Conservation (phyloP, 2,888 invertebrate genomes). For the Tuta absoluta region DNA sequence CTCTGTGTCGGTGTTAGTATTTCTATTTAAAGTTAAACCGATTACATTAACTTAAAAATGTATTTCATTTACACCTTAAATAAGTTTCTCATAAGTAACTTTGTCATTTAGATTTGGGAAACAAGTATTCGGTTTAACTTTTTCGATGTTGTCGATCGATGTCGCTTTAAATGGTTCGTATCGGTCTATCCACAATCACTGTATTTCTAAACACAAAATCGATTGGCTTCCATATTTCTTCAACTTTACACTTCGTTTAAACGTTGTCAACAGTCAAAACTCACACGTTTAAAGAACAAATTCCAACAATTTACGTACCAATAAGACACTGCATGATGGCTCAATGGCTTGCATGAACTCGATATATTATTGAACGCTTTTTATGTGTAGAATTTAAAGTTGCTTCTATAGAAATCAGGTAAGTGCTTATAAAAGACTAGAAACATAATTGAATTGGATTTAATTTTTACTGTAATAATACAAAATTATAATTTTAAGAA, state of each 20-base stretch:
- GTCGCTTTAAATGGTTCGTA: conserved; percentile 79
- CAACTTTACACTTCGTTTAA: conserved; percentile 58
- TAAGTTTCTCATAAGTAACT: conserved; percentile 6
- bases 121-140: conserved; percentile 60
- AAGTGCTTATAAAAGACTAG: conserved; percentile 44
- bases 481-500: neutral
- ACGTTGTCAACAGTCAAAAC: conserved; percentile 55
- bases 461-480: neutral
- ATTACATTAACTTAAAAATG: conserved; percentile 35
- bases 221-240: conserved; percentile 59
- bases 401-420: conserved; percentile 47
- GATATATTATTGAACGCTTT: conserved; percentile 66
- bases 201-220: conserved; percentile 61
- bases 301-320: conserved; percentile 53
- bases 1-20: conserved; percentile 73
- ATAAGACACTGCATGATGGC: conserved; percentile 72
- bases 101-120: conserved; percentile 14
- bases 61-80: neutral
- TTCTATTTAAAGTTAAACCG: conserved; percentile 64
- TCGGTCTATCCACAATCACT: conserved; percentile 73
- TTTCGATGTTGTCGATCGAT: conserved; percentile 78
- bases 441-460: conserved; percentile 9
- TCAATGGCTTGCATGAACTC: conserved; percentile 73
- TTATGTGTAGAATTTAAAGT: conserved; percentile 71
- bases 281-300: conserved; percentile 46